Base-by-base conservation (phyloP, 1,140 invertebrate genomes). In the Drosophila rufa region DNA sequence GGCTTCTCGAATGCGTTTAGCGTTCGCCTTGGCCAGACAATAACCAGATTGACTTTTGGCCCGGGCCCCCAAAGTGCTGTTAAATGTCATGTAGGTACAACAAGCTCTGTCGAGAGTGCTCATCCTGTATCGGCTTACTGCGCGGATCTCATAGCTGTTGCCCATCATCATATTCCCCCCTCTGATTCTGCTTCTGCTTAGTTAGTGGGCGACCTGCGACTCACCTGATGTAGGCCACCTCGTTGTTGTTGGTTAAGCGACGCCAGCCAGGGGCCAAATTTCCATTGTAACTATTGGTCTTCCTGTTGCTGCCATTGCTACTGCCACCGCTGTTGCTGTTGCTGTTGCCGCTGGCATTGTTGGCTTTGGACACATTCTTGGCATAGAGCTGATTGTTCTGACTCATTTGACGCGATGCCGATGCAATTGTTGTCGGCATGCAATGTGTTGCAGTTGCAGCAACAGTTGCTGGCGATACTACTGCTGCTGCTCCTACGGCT, bases 161-260 rank as follows among this genome's bases (percentile, higher is more conserved):
- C 19, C 38, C 53, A 56, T 56, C 36, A 25, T 15, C n/a, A 62
- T 64, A 43, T 65, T 42, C 25, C 19, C 55, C 17, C 27, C 4
- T 30, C 27, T 30, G 6, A 4, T 22, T 22, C 0, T 19, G 33
- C 19, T 22, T 22, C 0, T 19, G 33, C 19, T 38, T 36, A 19
- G 15, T 36, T 33, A 9, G 45, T 38, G 46, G 43, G 42, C 22
- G 19, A 46, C 19, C 8, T 36, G 33, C 19, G 36, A 91, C 90
- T 93, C 79, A 93, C 92, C 92, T 93, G 78, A 93, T 91, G 69
- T 93, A 93, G 77, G 92, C 81, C 74, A 93, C 83, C 81, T 93
- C 92, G 62, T 92, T 89, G 75, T 92, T 92, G 67, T 73, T 79
- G 60, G 89, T 80, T 53, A 92, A 70, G 19, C 92, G 79, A 66